Evolutionary conservation across 53 echinoderm and acorn worm genomes (phyloP).

Genomic region (Paelopatides confundens): DNA sequence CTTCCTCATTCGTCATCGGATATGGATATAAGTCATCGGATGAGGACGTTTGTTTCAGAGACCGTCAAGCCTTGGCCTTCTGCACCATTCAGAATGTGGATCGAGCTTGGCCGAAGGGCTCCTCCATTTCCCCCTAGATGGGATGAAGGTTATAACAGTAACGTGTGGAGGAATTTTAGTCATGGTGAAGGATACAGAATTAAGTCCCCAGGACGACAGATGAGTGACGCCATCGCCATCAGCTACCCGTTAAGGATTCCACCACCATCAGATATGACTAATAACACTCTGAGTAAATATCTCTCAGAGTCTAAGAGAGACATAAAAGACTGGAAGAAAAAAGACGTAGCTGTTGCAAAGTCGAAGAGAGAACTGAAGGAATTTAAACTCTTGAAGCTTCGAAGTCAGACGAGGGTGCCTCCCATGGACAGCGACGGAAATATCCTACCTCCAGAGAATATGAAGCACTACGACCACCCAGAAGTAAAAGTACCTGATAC

Average conservation of each 20-base stretch:
- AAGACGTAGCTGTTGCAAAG: slow-evolving; percentile 63
- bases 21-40: slow-evolving; percentile 77
- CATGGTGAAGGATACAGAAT: slow-evolving; percentile 64
- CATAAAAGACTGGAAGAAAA: slow-evolving; percentile 72
- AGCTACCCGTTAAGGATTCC: slow-evolving; percentile 87
- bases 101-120: slow-evolving; percentile 70
- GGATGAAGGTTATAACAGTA: slow-evolving; percentile 91
- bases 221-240: slow-evolving; percentile 72
- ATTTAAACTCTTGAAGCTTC: slow-evolving; percentile 85
- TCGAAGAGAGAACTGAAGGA: slow-evolving; percentile 85
- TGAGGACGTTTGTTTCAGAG: slow-evolving; percentile 73
- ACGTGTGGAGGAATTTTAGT: slow-evolving; percentile 95
- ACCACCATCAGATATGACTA: slow-evolving; percentile 80
- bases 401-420: slow-evolving; percentile 94
- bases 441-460: slow-evolving; percentile 73
- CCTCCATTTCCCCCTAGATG: slow-evolving; percentile 87
- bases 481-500: slow-evolving; percentile 58
- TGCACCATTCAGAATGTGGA: slow-evolving; percentile 85
- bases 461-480: slow-evolving; percentile 60
- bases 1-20: slow-evolving; percentile 67
- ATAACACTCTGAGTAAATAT: slow-evolving; percentile 82
- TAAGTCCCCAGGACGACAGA: slow-evolving; percentile 45
- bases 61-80: slow-evolving; percentile 67
- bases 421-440: slow-evolving; percentile 71
- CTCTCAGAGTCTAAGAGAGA: slow-evolving; percentile 75